Evolutionary conservation across 2,113 vertebrate genomes (phyloP), one percentile per base, ranked within the genome.

Genomic region (Rhombomys opimus): DNA sequence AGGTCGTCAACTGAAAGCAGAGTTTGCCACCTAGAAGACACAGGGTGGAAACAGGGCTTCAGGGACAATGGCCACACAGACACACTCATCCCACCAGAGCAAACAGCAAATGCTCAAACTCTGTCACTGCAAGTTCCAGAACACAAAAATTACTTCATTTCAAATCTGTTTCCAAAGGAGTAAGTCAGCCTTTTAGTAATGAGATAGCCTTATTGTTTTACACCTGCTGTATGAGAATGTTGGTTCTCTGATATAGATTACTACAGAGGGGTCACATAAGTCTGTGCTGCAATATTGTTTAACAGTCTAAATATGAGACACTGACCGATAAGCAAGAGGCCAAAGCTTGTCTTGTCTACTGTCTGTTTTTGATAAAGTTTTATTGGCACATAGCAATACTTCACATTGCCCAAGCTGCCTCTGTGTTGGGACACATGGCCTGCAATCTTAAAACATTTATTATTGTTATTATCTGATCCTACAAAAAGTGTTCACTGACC

Each of bases 1-100:
- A 99, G 98, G 97, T 99, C 99, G 95, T 99, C 99, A 68, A 99
- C 99, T 5, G 99, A 99, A 73, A 99, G 98, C 35, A 99, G 98
- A 78, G 99, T 99, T n/a, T 98, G 98, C 99, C 99, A 99, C 97
- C 99, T 99, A 54, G 30, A 93, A 61, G 87, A 90, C 38, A 77
- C 23, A 77, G 72, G 18, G 25, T 12, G 18, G 73, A 82, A 70
- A 54, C 1, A 3, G 63, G 38, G 86, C 38, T 52, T 94, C 27
- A 95, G 73, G 73, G 54, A 70, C 73, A 70, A 81, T 1, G 27
- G 41, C 75, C 61, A 13, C 35, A 17, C 15, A 22, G 10, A 70
- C n/a, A 72, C 63, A 65, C 30, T 9, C 35, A 22, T 20, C 72
- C 35, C 22, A 32, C 13, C 23, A 75, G 57, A 94, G 27, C 23